Conservation (phyloP, 2,113 vertebrate species). For the Lampris megalopsis region DNA sequence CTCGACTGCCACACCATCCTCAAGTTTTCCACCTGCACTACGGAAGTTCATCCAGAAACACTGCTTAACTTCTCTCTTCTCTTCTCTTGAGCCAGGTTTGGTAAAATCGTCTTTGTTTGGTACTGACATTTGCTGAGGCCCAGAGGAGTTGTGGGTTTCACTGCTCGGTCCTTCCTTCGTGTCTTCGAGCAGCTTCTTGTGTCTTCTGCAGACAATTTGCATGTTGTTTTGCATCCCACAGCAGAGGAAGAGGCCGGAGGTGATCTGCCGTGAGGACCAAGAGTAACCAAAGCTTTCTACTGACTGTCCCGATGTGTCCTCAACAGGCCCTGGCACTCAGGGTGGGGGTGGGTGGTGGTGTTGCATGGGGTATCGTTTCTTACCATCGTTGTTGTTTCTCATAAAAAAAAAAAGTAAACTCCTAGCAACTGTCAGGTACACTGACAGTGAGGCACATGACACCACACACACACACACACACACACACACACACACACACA, state of each 20-base stretch:
- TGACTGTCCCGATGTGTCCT: conserved; percentile 1
- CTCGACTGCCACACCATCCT: conserved; percentile 24
- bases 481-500: neutral
- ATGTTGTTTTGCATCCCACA: conserved; percentile 35
- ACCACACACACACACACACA: neutral
- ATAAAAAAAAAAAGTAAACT: conserved; percentile 11
- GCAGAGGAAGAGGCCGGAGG: conserved; percentile 24
- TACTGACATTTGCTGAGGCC: neutral
- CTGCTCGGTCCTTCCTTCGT: neutral
- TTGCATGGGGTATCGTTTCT: conserved; percentile 36
- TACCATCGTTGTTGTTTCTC: conserved; percentile 25
- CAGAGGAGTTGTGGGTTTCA: neutral
- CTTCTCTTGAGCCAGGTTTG: no score
- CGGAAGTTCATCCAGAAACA: neutral
- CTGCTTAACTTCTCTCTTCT: neutral
- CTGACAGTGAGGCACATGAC: conserved; percentile 14
- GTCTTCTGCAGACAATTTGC: conserved; percentile 36
- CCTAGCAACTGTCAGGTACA: conserved; percentile 31
- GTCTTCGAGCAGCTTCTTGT: conserved; percentile 5
- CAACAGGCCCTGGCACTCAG: neutral
- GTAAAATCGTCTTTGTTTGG: no score
- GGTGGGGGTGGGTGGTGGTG: neutral
- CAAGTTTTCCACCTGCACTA: conserved; percentile 13
- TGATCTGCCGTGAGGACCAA: conserved; percentile 44
- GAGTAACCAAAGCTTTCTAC: conserved; percentile 51